A percentile compares a stretch with the other conserved stretches of the same genome.
phyloP scores from a whole-genome alignment of 2,113 vertebrate species.

The Scytalopus superciliaris region DNA sequence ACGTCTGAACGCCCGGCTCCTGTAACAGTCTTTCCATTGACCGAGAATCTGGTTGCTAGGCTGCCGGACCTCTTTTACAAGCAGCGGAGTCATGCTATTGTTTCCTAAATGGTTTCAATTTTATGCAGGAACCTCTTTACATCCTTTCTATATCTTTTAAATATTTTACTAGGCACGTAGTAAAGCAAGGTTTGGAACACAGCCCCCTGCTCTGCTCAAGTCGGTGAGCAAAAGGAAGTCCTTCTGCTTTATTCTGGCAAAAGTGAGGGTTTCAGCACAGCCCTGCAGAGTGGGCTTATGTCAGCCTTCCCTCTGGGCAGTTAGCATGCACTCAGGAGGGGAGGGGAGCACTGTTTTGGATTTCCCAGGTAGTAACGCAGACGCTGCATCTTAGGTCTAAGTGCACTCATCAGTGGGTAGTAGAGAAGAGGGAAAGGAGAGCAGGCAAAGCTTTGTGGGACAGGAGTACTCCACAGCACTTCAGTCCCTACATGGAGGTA shows the following conservation, averaged over 20 bases:
- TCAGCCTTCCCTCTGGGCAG: not conserved
- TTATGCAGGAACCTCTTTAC: conserved; percentile 39
- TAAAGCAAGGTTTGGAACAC: not conserved
- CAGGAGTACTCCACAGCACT: not conserved
- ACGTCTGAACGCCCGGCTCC: not conserved
- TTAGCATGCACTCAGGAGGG: not conserved
- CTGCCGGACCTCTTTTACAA: conserved; percentile 44
- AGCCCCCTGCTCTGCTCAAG: not conserved
- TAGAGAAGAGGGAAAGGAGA: not conserved
- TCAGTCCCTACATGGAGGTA: not conserved
- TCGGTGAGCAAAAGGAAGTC: not conserved
- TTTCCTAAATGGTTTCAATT: conserved; percentile 42
- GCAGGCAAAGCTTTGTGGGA: not conserved
- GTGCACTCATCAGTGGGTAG: not conserved
- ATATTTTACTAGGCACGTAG: conserved; percentile 39
- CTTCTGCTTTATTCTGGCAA: not conserved
- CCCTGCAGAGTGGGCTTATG: accelerated
- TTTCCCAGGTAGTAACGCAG: not conserved
- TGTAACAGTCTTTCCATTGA: conserved; percentile 53
- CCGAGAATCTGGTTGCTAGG: conserved; percentile 55
- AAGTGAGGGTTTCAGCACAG: not conserved
- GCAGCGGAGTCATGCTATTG: conserved; percentile 55
- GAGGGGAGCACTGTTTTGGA: not conserved
- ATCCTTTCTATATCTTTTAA: conserved; percentile 52
- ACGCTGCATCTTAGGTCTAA: not conserved